Percentiles rank a stretch among this genome's conserved stretches.
These are phyloP conservation scores for Molorchus minor DNA, from an alignment of 2,888 invertebrate genomes.

Conservation along the genomic window DNA sequence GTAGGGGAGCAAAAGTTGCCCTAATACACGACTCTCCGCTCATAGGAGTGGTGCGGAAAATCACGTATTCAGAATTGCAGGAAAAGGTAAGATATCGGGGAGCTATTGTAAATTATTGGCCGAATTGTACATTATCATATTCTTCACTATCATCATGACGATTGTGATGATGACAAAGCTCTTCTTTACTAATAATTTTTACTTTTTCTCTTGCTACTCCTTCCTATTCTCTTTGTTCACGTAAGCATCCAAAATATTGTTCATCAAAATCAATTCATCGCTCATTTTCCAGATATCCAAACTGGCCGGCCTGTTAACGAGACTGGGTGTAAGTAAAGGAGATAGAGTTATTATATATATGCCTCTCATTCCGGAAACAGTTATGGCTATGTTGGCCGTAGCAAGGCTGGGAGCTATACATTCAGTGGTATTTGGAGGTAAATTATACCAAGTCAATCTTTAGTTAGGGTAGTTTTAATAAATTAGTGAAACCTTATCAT, in stretches of 20 bases:
- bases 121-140: too few species aligned
- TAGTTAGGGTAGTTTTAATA: not conserved
- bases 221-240: too few species aligned
- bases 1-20: constrained; percentile 80
- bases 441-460: not conserved
- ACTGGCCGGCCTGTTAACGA: constrained; percentile 81
- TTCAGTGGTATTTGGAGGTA: constrained; percentile 93
- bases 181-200: too few species aligned
- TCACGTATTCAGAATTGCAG: constrained; percentile 83
- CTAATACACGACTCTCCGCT: constrained; percentile 92
- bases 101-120: too few species aligned
- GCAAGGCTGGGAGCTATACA: constrained; percentile 91
- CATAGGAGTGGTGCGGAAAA: constrained; percentile 77
- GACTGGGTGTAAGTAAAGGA: constrained; percentile 81
- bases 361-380: constrained; percentile 92
- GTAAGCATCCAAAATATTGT: too few species aligned
- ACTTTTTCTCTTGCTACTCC: too few species aligned
- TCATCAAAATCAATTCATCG: too few species aligned
- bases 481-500: not conserved
- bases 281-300: constrained; percentile 63
- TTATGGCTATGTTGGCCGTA: constrained; percentile 88
- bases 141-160: too few species aligned
- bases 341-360: constrained; percentile 92
- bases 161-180: too few species aligned
- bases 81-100: constrained; percentile 79